phyloP scores from a whole-genome alignment of 2,888 invertebrate species.

The Ypsolopha sequella region DNA sequence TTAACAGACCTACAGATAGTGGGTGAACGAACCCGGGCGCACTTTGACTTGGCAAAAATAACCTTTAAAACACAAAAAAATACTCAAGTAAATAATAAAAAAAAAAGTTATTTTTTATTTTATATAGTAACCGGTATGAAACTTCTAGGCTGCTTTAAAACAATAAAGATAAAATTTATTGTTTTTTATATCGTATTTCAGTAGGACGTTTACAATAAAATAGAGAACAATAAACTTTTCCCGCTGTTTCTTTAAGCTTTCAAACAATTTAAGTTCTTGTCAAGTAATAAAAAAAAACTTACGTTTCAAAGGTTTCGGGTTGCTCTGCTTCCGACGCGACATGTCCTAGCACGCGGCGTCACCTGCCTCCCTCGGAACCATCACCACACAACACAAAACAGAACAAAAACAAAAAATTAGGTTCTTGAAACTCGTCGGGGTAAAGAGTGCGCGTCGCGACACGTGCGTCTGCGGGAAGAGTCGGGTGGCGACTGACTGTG shows the following conservation, averaged over 20 bases:
- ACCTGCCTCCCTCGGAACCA: slow-evolving; percentile 9
- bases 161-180: too few relatives aligned
- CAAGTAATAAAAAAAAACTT: slow-evolving; percentile 49
- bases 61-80: neutral
- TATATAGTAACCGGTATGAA: too few relatives aligned
- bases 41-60: slow-evolving; percentile 30
- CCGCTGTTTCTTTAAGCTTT: too few relatives aligned
- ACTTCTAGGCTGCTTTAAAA: too few relatives aligned
- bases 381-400: slow-evolving; percentile 6
- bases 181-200: too few relatives aligned
- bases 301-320: slow-evolving; percentile 97
- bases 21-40: slow-evolving; percentile 50
- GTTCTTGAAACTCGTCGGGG: neutral
- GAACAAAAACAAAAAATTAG: neutral
- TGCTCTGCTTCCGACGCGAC: slow-evolving; percentile 96
- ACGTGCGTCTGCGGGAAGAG: slow-evolving; percentile 26
- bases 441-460: slow-evolving; percentile 5
- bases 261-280: neutral
- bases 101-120: too few relatives aligned
- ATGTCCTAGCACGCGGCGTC: slow-evolving; percentile 58
- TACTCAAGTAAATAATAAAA: too few relatives aligned
- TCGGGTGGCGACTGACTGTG: slow-evolving; percentile 18
- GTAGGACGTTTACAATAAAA: too few relatives aligned
- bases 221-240: too few relatives aligned
- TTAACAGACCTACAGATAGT: slow-evolving; percentile 40